Percentiles rank a stretch among this genome's conserved stretches.
Conservation (phyloP, 2,113 vertebrate species). For the Crotalus helleri region DNA sequence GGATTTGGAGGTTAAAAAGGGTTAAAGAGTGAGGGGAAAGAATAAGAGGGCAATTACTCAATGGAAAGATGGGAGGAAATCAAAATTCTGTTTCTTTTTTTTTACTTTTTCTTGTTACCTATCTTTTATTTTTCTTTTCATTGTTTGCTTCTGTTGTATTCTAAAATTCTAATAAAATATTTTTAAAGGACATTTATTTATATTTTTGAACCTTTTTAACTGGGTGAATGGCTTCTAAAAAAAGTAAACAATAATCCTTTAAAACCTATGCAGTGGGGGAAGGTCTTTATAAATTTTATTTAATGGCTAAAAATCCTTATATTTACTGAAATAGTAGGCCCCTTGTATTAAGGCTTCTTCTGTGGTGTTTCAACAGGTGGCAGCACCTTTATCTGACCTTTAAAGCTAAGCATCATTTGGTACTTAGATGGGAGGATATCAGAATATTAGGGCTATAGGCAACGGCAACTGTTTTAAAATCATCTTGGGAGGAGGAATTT, state of each 20-base stretch:
- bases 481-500: neutral
- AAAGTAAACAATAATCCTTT: neutral
- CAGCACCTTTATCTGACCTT: neutral
- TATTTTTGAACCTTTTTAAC: neutral
- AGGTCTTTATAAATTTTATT: neutral
- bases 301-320: neutral
- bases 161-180: neutral
- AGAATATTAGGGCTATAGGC: neutral
- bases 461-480: neutral
- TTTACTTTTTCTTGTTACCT: neutral
- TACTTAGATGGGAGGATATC: neutral
- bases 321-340: neutral
- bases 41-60: neutral
- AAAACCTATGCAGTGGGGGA: neutral
- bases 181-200: neutral
- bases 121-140: neutral
- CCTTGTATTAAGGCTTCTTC: neutral
- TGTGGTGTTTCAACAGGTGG: neutral
- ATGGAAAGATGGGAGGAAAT: neutral
- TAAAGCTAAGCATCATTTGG: neutral
- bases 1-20: neutral
- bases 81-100: neutral
- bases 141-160: neutral
- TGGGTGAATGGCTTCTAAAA: neutral
- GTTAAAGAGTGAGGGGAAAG: neutral